These are phyloP conservation scores for Anorthoa munda DNA, from an alignment of 2,888 invertebrate species.

Conservation along the genomic window DNA sequence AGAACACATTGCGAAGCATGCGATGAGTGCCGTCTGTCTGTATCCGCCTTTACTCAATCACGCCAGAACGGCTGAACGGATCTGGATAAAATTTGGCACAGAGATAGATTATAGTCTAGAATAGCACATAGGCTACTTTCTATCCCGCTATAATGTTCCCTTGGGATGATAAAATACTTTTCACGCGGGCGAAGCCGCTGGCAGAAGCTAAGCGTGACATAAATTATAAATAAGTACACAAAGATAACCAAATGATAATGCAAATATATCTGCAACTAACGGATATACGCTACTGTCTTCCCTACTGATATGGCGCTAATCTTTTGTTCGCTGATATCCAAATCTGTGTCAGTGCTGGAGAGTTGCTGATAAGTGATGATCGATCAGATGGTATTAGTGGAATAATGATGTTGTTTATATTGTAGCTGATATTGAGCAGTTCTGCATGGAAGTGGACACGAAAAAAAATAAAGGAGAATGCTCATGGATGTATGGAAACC, in stretches of 20 bases:
- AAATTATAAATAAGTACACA: background rate
- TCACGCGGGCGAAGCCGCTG: too few relatives aligned
- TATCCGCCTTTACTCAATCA: too few relatives aligned
- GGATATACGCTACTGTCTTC: background rate
- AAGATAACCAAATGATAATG: background rate
- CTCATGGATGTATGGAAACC: too few relatives aligned
- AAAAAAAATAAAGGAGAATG: background rate
- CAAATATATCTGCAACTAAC: slow-evolving; percentile 9
- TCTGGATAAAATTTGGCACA: too few relatives aligned
- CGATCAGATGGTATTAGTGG: slow-evolving; percentile 5
- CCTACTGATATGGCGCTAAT: slow-evolving; percentile 2
- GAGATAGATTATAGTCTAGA: too few relatives aligned
- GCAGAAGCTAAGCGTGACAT: too few relatives aligned
- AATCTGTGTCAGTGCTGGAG: slow-evolving; percentile 22
- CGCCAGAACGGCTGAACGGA: too few relatives aligned
- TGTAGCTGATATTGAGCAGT: background rate
- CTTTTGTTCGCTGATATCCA: slow-evolving; percentile 1
- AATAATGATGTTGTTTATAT: slow-evolving; percentile 14
- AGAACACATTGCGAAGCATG: too few relatives aligned
- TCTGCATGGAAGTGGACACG: background rate
- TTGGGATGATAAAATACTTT: too few relatives aligned
- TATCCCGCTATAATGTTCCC: too few relatives aligned
- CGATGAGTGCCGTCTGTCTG: too few relatives aligned
- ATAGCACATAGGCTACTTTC: too few relatives aligned
- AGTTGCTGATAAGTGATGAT: slow-evolving; percentile 24